Base-by-base conservation (phyloP, 2,113 vertebrate species). In the Meriones unguiculatus region DNA sequence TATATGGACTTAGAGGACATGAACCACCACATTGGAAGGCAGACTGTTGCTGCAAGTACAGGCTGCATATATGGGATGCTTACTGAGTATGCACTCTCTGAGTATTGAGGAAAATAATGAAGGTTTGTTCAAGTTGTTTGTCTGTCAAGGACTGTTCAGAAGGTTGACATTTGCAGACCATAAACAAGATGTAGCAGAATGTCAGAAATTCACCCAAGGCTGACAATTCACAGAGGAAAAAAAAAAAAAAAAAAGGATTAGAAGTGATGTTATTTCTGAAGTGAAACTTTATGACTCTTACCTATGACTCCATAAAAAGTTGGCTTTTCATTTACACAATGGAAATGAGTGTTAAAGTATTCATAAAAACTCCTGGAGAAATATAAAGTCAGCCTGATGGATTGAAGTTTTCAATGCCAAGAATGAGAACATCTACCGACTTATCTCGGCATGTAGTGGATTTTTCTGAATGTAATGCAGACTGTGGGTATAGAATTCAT, bases 251-350 rank as follows among this genome's bases (percentile, higher is more conserved):
- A 38, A 54, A 57, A 78, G 69, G 72, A 92, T 94, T 75, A 76
- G 54, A 90, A 87, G 52, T 93, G 52, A 87, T 89, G 89, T 76
- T 94, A 80, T 89, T 96, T 96, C 62, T 85, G 87, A 91, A 90
- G 92, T 89, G 69, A 95, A 95, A 93, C 82, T 95, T 97, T 95
- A 94, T 93, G 52, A 78, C 78, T 91, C 73, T 96, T 97, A 38
- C 86, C 92, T 92, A 59, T 76, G 86, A 91, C 35, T 59, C 93
- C 96, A 95, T 91, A 94, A 84, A 41, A 97, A 93, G 38, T 54
- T 77, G 70, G 38, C 78, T 96, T 97, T 96, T 95, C 92, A 95
- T 92, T 95, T 96, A 85, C 15, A 87, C 92, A 95, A 80, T 95
- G 46, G 41, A 95, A 93, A 82, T 93, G 86, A 81, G 69, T 97